phyloP scores from a whole-genome alignment of 2,797 vertebrate genomes.

The Uromys caudimaculatus region DNA sequence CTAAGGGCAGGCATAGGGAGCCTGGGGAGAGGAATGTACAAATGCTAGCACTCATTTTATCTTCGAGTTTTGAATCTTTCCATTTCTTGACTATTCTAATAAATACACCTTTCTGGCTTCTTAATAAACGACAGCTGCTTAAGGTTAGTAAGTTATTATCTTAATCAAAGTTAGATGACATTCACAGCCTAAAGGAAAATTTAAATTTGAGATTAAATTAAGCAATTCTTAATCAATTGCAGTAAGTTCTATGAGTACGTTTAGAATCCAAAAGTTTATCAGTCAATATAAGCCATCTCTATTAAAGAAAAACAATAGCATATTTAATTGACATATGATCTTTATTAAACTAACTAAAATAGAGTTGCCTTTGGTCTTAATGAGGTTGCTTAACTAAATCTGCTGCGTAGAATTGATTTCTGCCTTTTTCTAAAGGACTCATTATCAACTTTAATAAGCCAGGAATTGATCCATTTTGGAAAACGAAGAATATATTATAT shows the following conservation, averaged over 20 bases:
- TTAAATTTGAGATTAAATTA: conserved; percentile 69
- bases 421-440: conserved; percentile 70
- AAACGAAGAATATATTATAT: conserved; percentile 73
- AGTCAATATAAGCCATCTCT: conserved; percentile 69
- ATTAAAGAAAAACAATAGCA: conserved; percentile 74
- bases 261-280: conserved; percentile 66
- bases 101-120: conserved; percentile 45
- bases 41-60: conserved; percentile 58
- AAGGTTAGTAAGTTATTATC: conserved; percentile 66
- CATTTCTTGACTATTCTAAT: conserved; percentile 59
- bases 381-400: conserved; percentile 71
- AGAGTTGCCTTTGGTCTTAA: conserved; percentile 65
- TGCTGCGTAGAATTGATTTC: conserved; percentile 75
- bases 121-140: conserved; percentile 62
- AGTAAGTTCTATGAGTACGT: conserved; percentile 40
- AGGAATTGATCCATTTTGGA: conserved; percentile 72
- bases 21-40: background rate
- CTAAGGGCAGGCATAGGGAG: conserved; percentile 7
- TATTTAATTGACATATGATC: conserved; percentile 65
- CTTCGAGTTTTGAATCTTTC: conserved; percentile 51
- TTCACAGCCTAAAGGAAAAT: conserved; percentile 66
- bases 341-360: conserved; percentile 76
- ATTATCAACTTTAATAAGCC: conserved; percentile 78
- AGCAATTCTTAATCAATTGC: conserved; percentile 68
- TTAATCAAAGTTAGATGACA: conserved; percentile 45